A percentile compares a stretch with the other conserved stretches of the same genome.
Evolutionary conservation across 2,888 invertebrate species (phyloP).

Genomic region (Hydraecia micacea): DNA sequence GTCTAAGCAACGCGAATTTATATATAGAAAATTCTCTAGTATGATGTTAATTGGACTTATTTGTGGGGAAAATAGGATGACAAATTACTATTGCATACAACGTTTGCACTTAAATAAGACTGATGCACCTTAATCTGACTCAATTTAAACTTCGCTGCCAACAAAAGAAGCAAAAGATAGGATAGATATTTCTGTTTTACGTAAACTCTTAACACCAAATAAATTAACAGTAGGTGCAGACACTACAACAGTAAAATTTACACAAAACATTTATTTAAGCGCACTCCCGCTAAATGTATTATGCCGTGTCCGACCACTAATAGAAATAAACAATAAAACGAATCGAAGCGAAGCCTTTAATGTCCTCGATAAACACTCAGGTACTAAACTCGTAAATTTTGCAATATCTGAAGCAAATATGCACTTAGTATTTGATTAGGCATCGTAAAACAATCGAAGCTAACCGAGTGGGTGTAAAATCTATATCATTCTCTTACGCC

Average conservation of each 20-base stretch:
- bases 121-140: constrained; percentile 32
- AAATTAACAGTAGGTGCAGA: constrained; percentile 3
- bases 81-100: constrained; percentile 36
- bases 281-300: constrained; percentile 32
- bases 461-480: constrained; percentile 84
- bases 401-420: constrained; percentile 76
- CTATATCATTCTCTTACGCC: constrained; percentile 81
- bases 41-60: constrained; percentile 75
- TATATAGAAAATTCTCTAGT: constrained; percentile 77
- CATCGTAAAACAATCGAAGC: constrained; percentile 79
- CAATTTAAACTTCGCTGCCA: constrained; percentile 16
- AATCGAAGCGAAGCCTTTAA: constrained; percentile 66
- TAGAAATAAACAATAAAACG: constrained; percentile 61
- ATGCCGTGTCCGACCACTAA: constrained; percentile 46
- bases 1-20: constrained; percentile 83
- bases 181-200: constrained; percentile 3
- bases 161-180: neutral
- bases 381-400: constrained; percentile 69
- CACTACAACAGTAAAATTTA: constrained; percentile 16
- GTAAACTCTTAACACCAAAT: constrained; percentile 5
- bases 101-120: constrained; percentile 28
- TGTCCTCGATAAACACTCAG: constrained; percentile 69
- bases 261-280: constrained; percentile 27
- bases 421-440: constrained; percentile 76
- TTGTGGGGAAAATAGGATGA: constrained; percentile 54